Percentiles rank a stretch among this genome's conserved stretches.
These are phyloP conservation scores for Xestia sexstrigata DNA, from an alignment of 2,888 invertebrate genomes.

Conservation along the genomic window DNA sequence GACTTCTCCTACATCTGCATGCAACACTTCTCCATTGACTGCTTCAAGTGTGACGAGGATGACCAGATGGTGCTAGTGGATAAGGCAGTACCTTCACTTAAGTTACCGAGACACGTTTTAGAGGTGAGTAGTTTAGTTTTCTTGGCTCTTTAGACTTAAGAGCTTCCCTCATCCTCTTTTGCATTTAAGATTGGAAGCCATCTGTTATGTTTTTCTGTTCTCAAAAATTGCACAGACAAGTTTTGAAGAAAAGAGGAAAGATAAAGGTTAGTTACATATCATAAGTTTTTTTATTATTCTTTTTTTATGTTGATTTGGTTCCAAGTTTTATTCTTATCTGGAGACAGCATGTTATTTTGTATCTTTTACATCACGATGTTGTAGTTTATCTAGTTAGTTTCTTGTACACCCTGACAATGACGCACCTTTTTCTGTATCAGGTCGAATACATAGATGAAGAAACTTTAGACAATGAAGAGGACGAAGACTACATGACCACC, in stretches of 20 bases:
- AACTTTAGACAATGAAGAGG: constrained; percentile 80
- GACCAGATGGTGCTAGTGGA: constrained; percentile 82
- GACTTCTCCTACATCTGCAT: constrained; percentile 88
- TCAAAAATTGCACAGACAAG: constrained; percentile 1
- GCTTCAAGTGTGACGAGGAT: constrained; percentile 81
- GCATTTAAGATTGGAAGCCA: not conserved
- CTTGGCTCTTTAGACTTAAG: not conserved
- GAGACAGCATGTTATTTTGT: not conserved
- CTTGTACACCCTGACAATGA: not conserved
- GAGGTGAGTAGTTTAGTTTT: constrained; percentile 76
- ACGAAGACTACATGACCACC: constrained; percentile 76
- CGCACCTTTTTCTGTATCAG: constrained; percentile 65
- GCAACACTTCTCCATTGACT: constrained; percentile 87
- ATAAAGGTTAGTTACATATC: constrained; percentile 8
- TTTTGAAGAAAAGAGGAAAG: constrained; percentile 8
- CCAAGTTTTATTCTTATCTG: not conserved
- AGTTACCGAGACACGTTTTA: constrained; percentile 85
- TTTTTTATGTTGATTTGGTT: not conserved
- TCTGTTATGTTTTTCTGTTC: constrained; percentile 4
- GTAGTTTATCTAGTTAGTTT: too few relatives aligned
- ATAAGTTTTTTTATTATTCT: not conserved
- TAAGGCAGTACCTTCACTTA: constrained; percentile 86
- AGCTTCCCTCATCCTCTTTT: not conserved
- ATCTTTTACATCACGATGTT: not conserved
- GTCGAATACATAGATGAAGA: constrained; percentile 89